Conservation (phyloP, 2,888 invertebrate genomes). For the Tenthredo livida region DNA sequence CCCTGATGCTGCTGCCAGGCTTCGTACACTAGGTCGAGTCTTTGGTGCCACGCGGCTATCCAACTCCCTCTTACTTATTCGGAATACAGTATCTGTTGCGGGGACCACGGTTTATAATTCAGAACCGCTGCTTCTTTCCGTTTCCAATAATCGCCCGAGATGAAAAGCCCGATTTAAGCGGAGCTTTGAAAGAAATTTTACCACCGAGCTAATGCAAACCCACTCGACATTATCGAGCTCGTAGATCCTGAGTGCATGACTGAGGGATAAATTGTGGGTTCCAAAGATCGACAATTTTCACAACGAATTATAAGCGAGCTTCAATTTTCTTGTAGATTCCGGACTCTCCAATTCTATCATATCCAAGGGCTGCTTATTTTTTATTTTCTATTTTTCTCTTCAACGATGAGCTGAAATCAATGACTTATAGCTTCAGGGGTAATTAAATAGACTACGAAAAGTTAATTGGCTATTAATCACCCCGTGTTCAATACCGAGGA, state of each 20-base stretch:
- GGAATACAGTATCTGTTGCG: not conserved
- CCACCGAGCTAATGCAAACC: not conserved
- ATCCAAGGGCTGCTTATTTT: too few species aligned
- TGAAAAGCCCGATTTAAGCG: not conserved
- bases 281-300: not conserved
- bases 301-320: too few species aligned
- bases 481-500: too few species aligned
- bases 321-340: too few species aligned
- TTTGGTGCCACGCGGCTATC: not conserved
- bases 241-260: not conserved
- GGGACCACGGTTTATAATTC: not conserved
- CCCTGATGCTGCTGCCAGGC: not conserved
- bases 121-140: not conserved
- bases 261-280: conserved; percentile 1
- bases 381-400: too few species aligned
- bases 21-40: not conserved
- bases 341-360: too few species aligned
- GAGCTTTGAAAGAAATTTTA: not conserved
- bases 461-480: too few species aligned
- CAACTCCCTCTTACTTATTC: not conserved
- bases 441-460: too few species aligned
- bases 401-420: too few species aligned
- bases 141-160: not conserved
- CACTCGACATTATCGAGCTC: not conserved
- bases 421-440: too few species aligned